phyloP scores from a whole-genome alignment of 2,797 vertebrate species.

The Phyllotis vaccarum region DNA sequence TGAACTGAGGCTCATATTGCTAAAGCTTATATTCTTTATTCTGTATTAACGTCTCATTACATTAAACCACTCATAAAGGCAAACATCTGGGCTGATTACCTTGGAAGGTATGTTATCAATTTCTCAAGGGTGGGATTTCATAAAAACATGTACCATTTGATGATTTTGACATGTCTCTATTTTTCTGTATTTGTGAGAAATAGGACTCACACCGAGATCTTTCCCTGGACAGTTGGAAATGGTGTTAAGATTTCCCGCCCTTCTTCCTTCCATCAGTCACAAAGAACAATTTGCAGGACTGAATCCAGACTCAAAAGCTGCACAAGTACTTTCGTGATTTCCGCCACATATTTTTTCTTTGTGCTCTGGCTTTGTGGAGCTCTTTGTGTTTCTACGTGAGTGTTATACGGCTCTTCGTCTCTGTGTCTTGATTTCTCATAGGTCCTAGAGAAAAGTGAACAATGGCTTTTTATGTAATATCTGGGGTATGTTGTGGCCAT shows the following conservation, averaged over 20 bases:
- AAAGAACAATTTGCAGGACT: background rate
- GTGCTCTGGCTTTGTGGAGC: background rate
- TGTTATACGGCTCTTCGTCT: background rate
- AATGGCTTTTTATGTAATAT: background rate
- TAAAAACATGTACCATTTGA: slow-evolving; percentile 19
- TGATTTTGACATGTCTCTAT: background rate
- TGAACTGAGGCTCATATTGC: background rate
- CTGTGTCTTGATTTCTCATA: background rate
- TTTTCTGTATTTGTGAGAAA: background rate
- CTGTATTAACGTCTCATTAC: background rate
- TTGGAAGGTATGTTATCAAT: background rate
- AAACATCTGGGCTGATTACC: slow-evolving; percentile 34
- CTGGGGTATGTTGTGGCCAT: background rate
- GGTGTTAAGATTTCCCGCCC: background rate
- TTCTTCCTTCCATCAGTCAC: background rate
- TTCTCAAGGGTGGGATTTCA: background rate
- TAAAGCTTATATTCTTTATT: background rate
- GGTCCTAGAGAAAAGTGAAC: background rate
- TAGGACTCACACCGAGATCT: background rate
- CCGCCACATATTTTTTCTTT: background rate
- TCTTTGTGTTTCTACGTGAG: background rate
- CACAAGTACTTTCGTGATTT: background rate
- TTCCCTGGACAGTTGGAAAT: background rate
- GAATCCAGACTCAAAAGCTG: background rate
- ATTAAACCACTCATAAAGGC: background rate